These are phyloP conservation scores for Mionectes olivaceus DNA, from an alignment of 2,797 vertebrate genomes.

Conservation along the genomic window DNA sequence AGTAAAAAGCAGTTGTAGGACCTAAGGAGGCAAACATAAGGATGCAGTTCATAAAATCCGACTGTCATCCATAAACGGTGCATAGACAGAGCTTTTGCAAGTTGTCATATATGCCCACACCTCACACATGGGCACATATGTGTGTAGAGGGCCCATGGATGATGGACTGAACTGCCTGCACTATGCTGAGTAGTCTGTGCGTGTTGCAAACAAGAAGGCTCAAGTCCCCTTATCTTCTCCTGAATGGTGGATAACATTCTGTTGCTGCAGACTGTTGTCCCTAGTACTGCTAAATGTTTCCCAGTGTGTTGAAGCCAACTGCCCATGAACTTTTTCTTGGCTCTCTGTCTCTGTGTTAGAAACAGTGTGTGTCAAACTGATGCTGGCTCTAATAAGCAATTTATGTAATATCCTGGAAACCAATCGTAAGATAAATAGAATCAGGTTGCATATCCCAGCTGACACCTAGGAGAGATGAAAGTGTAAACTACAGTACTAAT, in stretches of 20 bases:
- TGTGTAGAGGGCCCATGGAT: background rate
- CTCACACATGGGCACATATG: background rate
- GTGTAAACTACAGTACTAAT: background rate
- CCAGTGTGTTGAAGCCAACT: background rate
- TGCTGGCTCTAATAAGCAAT: background rate
- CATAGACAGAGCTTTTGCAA: slow-evolving; percentile 17
- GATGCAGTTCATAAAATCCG: slow-evolving; percentile 1
- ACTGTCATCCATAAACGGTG: background rate
- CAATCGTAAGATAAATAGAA: background rate
- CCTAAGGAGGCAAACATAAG: background rate
- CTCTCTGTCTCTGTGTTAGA: background rate
- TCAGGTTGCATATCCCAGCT: background rate
- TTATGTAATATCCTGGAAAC: slow-evolving; percentile 19
- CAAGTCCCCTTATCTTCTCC: background rate
- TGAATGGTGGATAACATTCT: background rate
- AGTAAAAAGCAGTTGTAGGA: background rate
- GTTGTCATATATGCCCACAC: slow-evolving; percentile 10
- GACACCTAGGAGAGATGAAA: background rate
- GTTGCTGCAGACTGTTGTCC: background rate
- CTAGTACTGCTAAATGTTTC: slow-evolving; percentile 14
- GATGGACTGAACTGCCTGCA: background rate
- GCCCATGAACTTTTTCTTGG: background rate
- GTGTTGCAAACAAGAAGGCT: background rate
- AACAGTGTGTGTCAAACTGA: slow-evolving; percentile 19
- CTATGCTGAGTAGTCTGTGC: background rate